Evolutionary conservation across 2,888 invertebrate species (phyloP), one percentile per base, ranked within the genome.

Genomic region (Cerastis leucographa): DNA sequence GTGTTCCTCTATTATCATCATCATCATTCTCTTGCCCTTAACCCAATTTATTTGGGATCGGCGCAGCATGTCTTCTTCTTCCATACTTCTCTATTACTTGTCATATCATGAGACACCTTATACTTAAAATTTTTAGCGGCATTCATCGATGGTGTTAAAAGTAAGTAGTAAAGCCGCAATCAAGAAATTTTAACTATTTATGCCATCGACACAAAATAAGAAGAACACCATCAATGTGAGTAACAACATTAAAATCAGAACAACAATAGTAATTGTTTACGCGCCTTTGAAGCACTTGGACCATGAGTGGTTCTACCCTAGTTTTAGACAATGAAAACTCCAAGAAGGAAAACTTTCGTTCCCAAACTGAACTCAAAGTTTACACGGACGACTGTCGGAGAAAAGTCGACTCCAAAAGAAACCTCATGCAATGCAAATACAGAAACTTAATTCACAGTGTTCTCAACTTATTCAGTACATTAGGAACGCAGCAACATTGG

Each of bases 381-480:
- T 62, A 35, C 46, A 77, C 25, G 75, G 40, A 54, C 49, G 59
- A 35, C 64, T 62, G 40, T 29, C 14, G 17, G 22, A 42, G 67
- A 80, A 84, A 87, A 84, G 80, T 76, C 49, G 51, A 66, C 76
- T 72, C 70, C 56, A 64, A 78, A 82, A 78, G 84, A 87, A 81
- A 71, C 65, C 71, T 87, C 76, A 87, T 84, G 81, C 76, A 84
- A 87, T 87, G 71, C 87, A 83, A 87, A 87, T 80, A 71, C 44
- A 64, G 12, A 81, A 88, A 86, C 81, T 87, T 79, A 79, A 85
- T 79, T 74, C 83, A 72, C 71, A 81, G 68, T 85, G 73, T 87
- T 87, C 73, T 69, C 78, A 77, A 80, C 71, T 87, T 86, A 81
- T 84, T 78, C 82, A 73, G 87, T 82, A 87, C 87, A 84, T 88